Percentiles rank a stretch among this genome's conserved stretches.
Conservation (phyloP, 2,888 invertebrate species). For the Sarcophaga variegata region DNA sequence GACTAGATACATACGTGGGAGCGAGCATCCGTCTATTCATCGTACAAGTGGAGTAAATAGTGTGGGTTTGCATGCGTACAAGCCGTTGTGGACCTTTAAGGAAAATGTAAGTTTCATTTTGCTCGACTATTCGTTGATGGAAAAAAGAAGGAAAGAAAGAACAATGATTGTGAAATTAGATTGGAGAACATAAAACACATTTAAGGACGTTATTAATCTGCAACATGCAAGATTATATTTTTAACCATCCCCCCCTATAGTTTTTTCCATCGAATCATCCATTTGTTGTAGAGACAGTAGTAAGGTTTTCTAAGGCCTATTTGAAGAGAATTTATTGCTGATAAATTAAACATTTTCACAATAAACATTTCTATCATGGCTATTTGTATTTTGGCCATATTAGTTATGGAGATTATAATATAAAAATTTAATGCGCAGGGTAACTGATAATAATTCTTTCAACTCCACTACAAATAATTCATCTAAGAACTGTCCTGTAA, state of each 20-base stretch:
- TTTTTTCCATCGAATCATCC: too few relatives aligned
- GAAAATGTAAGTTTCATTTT: constrained; percentile 5
- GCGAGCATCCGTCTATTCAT: background rate
- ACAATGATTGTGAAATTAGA: constrained; percentile 23
- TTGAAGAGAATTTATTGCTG: constrained; percentile 28
- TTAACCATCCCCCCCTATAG: background rate
- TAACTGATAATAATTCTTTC: background rate
- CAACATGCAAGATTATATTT: constrained; percentile 26
- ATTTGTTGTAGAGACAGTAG: too few relatives aligned
- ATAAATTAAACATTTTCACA: constrained; percentile 22
- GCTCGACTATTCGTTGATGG: background rate
- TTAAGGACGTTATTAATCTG: constrained; percentile 46
- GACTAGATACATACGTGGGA: background rate
- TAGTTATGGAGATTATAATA: background rate
- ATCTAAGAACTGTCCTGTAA: background rate
- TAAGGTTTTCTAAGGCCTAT: background rate
- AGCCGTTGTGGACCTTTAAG: background rate
- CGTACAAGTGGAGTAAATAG: background rate
- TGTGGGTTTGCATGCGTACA: background rate
- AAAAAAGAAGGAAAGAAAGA: background rate
- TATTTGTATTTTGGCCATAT: background rate
- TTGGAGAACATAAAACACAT: background rate
- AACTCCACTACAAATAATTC: background rate
- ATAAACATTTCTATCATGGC: constrained; percentile 1
- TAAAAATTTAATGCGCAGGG: background rate